Base-by-base conservation (phyloP, 2,113 vertebrate genomes). In the Stigmatopora argus region DNA sequence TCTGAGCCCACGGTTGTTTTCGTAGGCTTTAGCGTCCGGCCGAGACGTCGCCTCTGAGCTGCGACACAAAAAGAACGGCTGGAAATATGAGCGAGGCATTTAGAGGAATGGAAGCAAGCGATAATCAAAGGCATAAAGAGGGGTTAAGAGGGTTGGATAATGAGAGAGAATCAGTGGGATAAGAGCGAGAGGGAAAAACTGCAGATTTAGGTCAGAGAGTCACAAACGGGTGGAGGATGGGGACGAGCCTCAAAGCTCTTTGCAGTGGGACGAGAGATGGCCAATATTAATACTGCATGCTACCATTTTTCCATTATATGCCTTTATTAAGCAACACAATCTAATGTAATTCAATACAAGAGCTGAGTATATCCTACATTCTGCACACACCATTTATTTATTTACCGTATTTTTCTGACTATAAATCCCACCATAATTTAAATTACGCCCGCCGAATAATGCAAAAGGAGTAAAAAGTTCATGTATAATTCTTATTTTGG, bases 141-240 rank as follows among this genome's bases (percentile, higher is more conserved):
- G 78, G 78, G 71, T 82, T 79, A 75, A 83, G 79, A 75, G 80
- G 79, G 75, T 78, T 69, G 79, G 79, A 83, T 84, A 74, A 74
- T 74, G 82, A 83, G 77, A 66, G 70, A 67, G 77, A 82, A 72
- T 77, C 67, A n/a, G 73, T 52, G 73, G 73, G 73, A 77, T 75
- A 38, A 77, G 71, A 62, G 73, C n/a, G 66, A 23, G 72, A 47
- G 67, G 7, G 65, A 52, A 60, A 68, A 64, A 72, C 53, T 55
- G 62, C 60, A 72, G 83, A 89, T 89, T 78, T 89, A 80, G 87
- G 87, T 87, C 87, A 86, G 72, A 81, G 81, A 82, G 67, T 76
- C 68, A 78, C 53, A 79, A 78, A 79, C 49, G 60, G 80, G 78
- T 65, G 82, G 76, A 80, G 74, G 71, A 71, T 74, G 73, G 23